Evolutionary conservation across 2,797 vertebrate species (phyloP).

Genomic region (Bradypodion ventrale): DNA sequence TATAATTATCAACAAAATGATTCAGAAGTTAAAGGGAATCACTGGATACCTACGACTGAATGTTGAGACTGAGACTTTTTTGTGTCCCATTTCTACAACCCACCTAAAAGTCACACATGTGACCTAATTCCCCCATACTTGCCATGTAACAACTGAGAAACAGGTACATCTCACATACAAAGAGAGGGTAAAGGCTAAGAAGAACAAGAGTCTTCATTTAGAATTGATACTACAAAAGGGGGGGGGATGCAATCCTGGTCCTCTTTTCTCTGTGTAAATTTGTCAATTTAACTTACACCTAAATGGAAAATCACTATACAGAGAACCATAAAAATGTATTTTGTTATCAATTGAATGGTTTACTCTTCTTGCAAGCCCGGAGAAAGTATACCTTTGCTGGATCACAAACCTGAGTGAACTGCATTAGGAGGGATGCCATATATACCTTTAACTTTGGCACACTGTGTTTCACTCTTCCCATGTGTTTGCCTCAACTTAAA

Average conservation of each 20-base stretch:
- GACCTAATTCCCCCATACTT: not conserved
- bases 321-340: conserved; percentile 75
- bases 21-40: not conserved
- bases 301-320: conserved; percentile 76
- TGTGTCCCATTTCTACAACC: not conserved
- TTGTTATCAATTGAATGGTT: conserved; percentile 74
- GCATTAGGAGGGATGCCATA: conserved; percentile 70
- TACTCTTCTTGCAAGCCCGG: conserved; percentile 71
- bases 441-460: conserved; percentile 72
- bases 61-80: not conserved
- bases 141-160: conserved; percentile 57
- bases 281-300: conserved; percentile 76
- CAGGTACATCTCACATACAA: conserved; percentile 63
- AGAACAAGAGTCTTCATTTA: conserved; percentile 63
- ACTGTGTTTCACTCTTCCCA: conserved; percentile 60
- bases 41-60: not conserved
- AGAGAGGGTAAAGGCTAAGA: conserved; percentile 62
- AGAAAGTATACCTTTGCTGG: conserved; percentile 70
- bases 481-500: conserved; percentile 66
- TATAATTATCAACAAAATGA: not conserved
- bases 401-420: conserved; percentile 67
- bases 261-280: conserved; percentile 69
- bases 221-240: conserved; percentile 71
- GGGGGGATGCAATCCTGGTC: conserved; percentile 65
- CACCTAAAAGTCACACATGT: not conserved